These are phyloP conservation scores for Chaetodon trifasciatus DNA, from an alignment of 2,797 vertebrate genomes.

Conservation along the genomic window DNA sequence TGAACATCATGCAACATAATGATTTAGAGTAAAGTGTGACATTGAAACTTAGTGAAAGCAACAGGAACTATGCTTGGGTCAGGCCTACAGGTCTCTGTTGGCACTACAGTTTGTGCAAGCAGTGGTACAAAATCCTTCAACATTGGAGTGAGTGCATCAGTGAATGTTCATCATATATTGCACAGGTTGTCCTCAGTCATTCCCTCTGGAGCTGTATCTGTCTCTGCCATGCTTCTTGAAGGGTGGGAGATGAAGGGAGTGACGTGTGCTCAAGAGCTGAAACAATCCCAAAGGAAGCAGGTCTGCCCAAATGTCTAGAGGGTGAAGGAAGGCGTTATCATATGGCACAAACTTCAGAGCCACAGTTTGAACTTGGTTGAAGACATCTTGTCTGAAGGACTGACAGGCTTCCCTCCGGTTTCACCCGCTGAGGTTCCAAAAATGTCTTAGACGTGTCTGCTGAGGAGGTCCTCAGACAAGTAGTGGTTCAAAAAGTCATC, in stretches of 20 bases:
- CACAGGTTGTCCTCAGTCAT: constrained; percentile 22
- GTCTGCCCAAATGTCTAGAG: constrained; percentile 10
- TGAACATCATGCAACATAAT: constrained; percentile 54
- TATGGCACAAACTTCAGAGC: background rate
- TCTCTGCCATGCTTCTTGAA: background rate
- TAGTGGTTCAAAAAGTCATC: background rate
- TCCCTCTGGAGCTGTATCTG: background rate
- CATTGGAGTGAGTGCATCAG: constrained; percentile 44
- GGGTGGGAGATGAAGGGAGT: background rate
- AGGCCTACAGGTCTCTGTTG: constrained; percentile 13
- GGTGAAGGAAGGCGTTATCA: constrained; percentile 9
- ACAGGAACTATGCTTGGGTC: constrained; percentile 23
- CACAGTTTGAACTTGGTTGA: background rate
- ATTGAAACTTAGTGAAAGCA: constrained; percentile 29
- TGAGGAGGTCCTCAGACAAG: constrained; percentile 17
- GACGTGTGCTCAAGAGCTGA: background rate
- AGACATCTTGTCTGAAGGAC: constrained; percentile 9
- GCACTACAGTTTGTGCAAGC: constrained; percentile 13
- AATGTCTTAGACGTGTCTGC: constrained; percentile 20
- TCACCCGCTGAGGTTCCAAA: background rate
- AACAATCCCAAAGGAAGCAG: constrained; percentile 20
- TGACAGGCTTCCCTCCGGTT: background rate
- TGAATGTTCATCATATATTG: constrained; percentile 43
- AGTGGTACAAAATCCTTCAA: constrained; percentile 54
- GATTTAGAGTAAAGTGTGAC: constrained; percentile 22